Evolutionary conservation across 2,113 vertebrate species (phyloP).

Genomic region (Calonectris borealis): DNA sequence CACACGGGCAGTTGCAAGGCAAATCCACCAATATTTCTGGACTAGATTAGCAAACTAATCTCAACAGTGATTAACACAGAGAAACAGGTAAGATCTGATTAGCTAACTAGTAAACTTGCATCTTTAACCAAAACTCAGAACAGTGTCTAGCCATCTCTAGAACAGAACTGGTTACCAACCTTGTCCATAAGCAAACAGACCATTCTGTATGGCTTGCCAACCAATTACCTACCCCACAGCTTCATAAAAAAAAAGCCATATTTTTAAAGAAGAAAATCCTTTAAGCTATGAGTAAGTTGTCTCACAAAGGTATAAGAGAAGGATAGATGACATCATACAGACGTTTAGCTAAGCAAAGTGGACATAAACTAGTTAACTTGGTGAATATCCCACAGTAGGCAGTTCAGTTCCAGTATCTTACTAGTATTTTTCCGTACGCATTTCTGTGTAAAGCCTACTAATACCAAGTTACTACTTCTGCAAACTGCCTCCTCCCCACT

Average conservation of each 20-base stretch:
- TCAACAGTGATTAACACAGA: background rate
- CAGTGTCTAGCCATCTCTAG: background rate
- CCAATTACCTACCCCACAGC: background rate
- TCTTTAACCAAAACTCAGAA: background rate
- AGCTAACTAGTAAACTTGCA: background rate
- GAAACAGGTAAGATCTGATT: background rate
- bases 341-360: background rate
- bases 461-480: background rate
- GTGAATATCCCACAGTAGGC: background rate
- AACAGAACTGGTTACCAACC: background rate
- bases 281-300: background rate
- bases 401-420: background rate
- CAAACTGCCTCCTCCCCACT: background rate
- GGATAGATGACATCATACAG: background rate
- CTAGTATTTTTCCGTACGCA: background rate
- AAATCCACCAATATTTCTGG: background rate
- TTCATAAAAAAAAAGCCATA: rapidly evolving
- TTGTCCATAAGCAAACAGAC: background rate
- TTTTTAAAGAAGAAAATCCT: background rate
- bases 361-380: background rate
- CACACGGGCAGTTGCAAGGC: background rate
- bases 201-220: background rate
- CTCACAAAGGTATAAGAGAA: background rate
- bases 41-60: slow-evolving; percentile 6
- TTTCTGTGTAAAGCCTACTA: background rate